Base-by-base conservation (phyloP, 2,113 vertebrate species). In the Nanorana parkeri region DNA sequence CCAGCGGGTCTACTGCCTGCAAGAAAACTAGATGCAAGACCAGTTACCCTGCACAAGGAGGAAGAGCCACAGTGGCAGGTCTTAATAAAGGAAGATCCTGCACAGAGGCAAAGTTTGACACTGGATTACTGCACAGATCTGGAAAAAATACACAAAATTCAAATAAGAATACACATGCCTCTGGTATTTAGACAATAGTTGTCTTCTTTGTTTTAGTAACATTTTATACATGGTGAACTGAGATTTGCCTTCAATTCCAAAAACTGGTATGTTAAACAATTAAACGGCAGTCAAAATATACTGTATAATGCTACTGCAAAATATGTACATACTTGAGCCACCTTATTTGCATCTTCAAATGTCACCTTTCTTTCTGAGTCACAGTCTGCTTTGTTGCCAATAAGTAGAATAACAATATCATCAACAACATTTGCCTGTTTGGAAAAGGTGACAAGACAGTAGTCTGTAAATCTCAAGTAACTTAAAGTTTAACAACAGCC, bases 361-460 rank as follows among this genome's bases (percentile, higher is more conserved):
- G 93, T 85, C 76, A 99, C 94, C 80, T 86, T 84, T 65, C 96
- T 93, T 19, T 89, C 32, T 26, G 87, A 83, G 36, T 82, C 80
- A 0, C 89, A 74, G 86, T 99, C 97, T 0, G 64, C 92, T 89
- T 99, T 99, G 90, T 99, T 99, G 47, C 97, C 97, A 3, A 99
- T 90, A 21, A 99, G 94, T 76, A 99, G 87, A 85, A 96, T 10
- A 3, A 85, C 73, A 0, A 93, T 89, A 16, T 91, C 84, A 0
- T 92, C 90, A 0, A 84, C 60, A 52, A 93, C 92, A 69, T 85
- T 88, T 17, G 97, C 95, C 97, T 99, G 89, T 17, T 81, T 85
- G 85, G 84, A 10, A 77, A 20, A 74, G 36, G 58, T 23, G 2
- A 55, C 21, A 66, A 5, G 2, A 65, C 21, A 51, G 11, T 61